Percentiles rank a stretch among this genome's conserved stretches.
phyloP scores from a whole-genome alignment of 2,797 vertebrate species.

The Varecia variegata region DNA sequence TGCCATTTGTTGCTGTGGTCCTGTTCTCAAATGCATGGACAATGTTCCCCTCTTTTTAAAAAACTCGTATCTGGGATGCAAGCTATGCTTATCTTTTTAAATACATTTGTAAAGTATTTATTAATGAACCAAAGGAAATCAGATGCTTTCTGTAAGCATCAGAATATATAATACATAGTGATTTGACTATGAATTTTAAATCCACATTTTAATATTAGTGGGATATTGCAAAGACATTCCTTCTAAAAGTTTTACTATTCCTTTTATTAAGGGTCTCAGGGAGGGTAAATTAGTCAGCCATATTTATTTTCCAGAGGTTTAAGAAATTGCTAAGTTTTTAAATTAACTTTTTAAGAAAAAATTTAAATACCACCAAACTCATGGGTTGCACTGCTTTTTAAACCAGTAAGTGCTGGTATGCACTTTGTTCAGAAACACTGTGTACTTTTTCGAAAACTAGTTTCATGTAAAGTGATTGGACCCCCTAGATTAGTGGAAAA shows the following conservation, averaged over 20 bases:
- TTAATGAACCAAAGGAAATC: slow-evolving; percentile 88
- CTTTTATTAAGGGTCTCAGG: slow-evolving; percentile 89
- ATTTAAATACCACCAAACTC: slow-evolving; percentile 85
- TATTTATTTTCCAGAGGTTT: slow-evolving; percentile 89
- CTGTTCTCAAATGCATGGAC: slow-evolving; percentile 73
- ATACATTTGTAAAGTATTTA: slow-evolving; percentile 87
- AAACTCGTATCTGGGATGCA: slow-evolving; percentile 94
- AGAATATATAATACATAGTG: slow-evolving; percentile 87
- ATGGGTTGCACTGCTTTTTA: slow-evolving; percentile 87
- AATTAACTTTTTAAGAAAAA: slow-evolving; percentile 82
- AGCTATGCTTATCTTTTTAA: slow-evolving; percentile 95
- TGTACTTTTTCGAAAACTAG: slow-evolving; percentile 79
- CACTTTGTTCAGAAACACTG: slow-evolving; percentile 80
- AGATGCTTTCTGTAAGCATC: slow-evolving; percentile 85
- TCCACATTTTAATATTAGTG: slow-evolving; percentile 86
- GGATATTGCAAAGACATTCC: slow-evolving; percentile 89
- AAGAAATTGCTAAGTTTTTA: slow-evolving; percentile 86
- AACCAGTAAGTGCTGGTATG: slow-evolving; percentile 83
- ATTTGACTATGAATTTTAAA: slow-evolving; percentile 88
- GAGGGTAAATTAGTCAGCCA: slow-evolving; percentile 90
- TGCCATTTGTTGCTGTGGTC: slow-evolving; percentile 79
- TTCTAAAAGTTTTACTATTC: slow-evolving; percentile 89
- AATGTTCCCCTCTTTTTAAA: slow-evolving; percentile 89
- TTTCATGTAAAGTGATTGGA: slow-evolving; percentile 84
- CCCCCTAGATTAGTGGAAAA: slow-evolving; percentile 82